Evolutionary conservation across 2,113 vertebrate genomes (phyloP).

Genomic region (human): DNA sequence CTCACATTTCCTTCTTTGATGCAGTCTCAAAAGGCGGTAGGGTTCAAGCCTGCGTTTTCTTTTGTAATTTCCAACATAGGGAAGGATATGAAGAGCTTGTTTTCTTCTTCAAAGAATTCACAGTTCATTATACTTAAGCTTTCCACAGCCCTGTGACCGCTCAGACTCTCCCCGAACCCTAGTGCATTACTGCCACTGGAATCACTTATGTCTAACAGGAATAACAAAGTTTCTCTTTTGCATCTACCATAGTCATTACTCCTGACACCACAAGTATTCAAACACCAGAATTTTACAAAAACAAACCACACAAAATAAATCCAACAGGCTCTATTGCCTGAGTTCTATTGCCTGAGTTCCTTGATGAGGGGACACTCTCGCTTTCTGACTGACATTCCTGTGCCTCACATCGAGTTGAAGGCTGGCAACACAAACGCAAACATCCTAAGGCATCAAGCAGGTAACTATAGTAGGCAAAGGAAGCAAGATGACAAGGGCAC

Average conservation of each 20-base stretch:
- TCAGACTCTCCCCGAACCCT: neutral
- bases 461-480: neutral
- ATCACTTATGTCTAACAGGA: conserved; percentile 41
- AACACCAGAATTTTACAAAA: neutral
- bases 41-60: conserved; percentile 42
- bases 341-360: neutral
- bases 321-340: neutral
- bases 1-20: conserved; percentile 28
- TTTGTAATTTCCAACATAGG: conserved; percentile 47
- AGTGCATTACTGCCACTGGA: neutral
- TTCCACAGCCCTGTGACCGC: neutral
- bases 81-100: conserved; percentile 23
- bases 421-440: neutral
- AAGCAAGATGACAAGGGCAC: neutral
- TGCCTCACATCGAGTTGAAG: neutral
- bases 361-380: neutral
- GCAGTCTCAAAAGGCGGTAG: conserved; percentile 6
- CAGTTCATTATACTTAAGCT: conserved; percentile 58
- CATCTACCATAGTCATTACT: conserved; percentile 34
- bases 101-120: conserved; percentile 65
- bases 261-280: conserved; percentile 38
- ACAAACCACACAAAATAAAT: conserved; percentile 3
- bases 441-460: neutral
- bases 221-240: conserved; percentile 33
- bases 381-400: neutral